These are phyloP conservation scores for Drosophila repleta DNA, from an alignment of 1,140 invertebrate genomes.

Conservation along the genomic window DNA sequence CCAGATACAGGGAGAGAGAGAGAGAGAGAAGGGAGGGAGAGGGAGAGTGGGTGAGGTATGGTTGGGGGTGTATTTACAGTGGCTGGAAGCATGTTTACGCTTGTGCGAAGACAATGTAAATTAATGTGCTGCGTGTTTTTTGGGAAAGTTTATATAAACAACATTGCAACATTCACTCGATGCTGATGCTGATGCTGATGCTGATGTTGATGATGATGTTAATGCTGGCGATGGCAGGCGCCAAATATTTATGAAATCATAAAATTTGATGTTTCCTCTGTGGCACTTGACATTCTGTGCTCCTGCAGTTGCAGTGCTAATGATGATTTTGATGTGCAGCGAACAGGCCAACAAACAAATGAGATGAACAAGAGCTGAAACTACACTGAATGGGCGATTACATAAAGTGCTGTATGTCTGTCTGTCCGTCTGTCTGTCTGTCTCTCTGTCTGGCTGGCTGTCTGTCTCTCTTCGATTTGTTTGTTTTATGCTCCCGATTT, in stretches of 20 bases:
- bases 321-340: constrained; percentile 83
- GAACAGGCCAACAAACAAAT: constrained; percentile 41
- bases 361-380: constrained; percentile 13
- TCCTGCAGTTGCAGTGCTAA: constrained; percentile 61
- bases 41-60: background rate
- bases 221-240: constrained; percentile 11
- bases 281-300: constrained; percentile 62
- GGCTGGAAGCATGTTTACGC: constrained; percentile 62
- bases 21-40: background rate
- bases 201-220: constrained; percentile 1
- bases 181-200: constrained; percentile 6
- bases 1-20: background rate
- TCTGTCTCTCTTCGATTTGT: constrained; percentile 37
- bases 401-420: constrained; percentile 53
- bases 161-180: constrained; percentile 43
- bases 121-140: constrained; percentile 65
- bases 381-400: constrained; percentile 64
- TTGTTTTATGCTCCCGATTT: constrained; percentile 72
- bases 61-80: constrained; percentile 15
- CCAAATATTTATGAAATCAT: constrained; percentile 83
- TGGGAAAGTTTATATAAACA: constrained; percentile 74
- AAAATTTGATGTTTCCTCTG: constrained; percentile 83
- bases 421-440: background rate
- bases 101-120: constrained; percentile 71
- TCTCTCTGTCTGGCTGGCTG: too few species aligned